Base-by-base conservation (phyloP, 2,113 vertebrate species). In the Cranoglanis bouderius region DNA sequence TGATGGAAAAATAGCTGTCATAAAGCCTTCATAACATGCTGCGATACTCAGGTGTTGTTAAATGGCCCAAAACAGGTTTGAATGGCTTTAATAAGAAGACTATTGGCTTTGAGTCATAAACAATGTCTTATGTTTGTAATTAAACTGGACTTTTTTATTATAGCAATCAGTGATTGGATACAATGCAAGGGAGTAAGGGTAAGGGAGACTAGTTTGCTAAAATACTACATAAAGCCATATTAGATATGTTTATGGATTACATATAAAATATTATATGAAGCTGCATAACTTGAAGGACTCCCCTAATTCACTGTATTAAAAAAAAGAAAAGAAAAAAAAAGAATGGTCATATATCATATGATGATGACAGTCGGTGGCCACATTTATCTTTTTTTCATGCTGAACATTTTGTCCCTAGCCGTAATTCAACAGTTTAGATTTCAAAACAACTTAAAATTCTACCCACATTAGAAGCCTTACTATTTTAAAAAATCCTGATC, bases 1-100 rank as follows among this genome's bases (percentile, higher is more conserved):
- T 84, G 83, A 90, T 88, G 89, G 91, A 91, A 89, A 91, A 91
- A 74, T 55, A 88, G 84, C 46, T 72, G 82, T 87, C 77, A 87
- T 85, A 86, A 87, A 67, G 18, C 32, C 87, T 65, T 53, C 80
- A 57, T 78, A 84, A 89, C 55, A 32, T 38, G 32, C 40, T 35
- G 6, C 2, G 38, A 63, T 70, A 9, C 63, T 61, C 9, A 24
- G 46, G 70, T 87, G 83, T 82, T 86, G 59, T 46, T 77, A 67
- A 87, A 63, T 57, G 63, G 46, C 9, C 18, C 29, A 51, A 85
- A 70, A 19, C 1, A 35, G 18, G 16, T 85, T 85, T 32, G 19
- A 67, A 49, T 72, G 84, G 65, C 43, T 85, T 85, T 72, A 21
- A 24, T 70, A n/a, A 70, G 46, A 49, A 49, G 16, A 35, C 24